Conservation (phyloP, 2,888 invertebrate species). For the Acanthosepion esculentum region DNA sequence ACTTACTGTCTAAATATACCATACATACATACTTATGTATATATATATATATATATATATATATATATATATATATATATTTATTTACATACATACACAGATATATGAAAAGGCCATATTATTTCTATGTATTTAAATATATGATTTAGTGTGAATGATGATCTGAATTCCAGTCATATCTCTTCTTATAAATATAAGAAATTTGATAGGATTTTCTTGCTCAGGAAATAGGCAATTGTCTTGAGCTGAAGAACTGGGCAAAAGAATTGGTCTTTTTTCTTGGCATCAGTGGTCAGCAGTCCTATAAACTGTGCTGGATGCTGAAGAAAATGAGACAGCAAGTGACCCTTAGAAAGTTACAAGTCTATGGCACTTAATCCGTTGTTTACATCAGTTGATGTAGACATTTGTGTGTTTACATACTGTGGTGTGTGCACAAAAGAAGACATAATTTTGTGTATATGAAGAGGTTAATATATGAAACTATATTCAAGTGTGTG, state of each 20-base stretch:
- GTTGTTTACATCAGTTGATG: background rate
- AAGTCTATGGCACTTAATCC: background rate
- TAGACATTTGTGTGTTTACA: background rate
- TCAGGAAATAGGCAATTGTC: conserved; percentile 12
- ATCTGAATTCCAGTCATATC: conserved; percentile 6
- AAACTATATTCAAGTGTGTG: too few relatives aligned
- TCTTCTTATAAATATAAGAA: background rate
- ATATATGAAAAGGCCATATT: background rate
- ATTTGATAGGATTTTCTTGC: conserved; percentile 20
- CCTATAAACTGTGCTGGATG: background rate
- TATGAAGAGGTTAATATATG: too few relatives aligned
- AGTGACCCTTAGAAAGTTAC: conserved; percentile 33
- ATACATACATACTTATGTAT: background rate
- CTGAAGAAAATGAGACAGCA: background rate
- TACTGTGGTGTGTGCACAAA: too few relatives aligned
- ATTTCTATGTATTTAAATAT: background rate
- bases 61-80: background rate
- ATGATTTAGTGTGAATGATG: conserved; percentile 6
- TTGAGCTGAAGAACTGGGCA: background rate
- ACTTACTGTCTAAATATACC: too few relatives aligned
- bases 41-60: conserved; percentile 33
- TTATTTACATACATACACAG: background rate
- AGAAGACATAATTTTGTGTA: too few relatives aligned
- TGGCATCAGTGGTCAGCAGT: conserved; percentile 20
- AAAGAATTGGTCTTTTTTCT: conserved; percentile 6